Evolutionary conservation across 1,140 invertebrate species (phyloP), one percentile per base, ranked within the genome.

Genomic region (Tetraneura akinire): DNA sequence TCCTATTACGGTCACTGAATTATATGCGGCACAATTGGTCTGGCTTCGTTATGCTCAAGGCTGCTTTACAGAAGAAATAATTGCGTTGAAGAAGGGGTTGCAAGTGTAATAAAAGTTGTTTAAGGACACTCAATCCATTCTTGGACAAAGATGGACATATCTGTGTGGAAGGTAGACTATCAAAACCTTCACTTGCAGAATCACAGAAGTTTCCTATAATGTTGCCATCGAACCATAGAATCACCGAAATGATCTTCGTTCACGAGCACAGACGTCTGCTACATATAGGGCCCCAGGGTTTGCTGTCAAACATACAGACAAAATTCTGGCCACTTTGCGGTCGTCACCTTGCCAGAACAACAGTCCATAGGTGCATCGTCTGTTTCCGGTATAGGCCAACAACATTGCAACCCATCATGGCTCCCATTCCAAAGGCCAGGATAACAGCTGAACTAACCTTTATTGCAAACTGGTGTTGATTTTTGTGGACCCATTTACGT

Each of bases 191-290:
- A 4, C 18, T 80, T 32, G 62, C 32, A 0, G 73, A 49, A 47
- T 51, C 70, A 1, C 45, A 53, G 13, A 29, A 53, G 18, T 42
- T n/a, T 60, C 80, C 80, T 1, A 73, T 81, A 8, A 5, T 80
- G 9, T 9, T 81, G 10, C 62, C 80, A 47, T 8, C 26, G 2
- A n/a, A 49, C 16, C 11, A 21, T 47, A 26, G 4, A 32, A 2
- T 74, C 2, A 73, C 70, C 14, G 9, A 21, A 16, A 0, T 81
- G 0, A 47, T 81, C 0, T 49, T 81, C 11, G 29, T 57, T 16
- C 42, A 81, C 42, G 42, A 45, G 14, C 83, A 84, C 42, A 4
- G 18, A 0, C 53, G 53, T 47, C n/a, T 71, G 53, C 37, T 82
- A 11, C 80, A 81, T 18, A 49, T 76, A 45, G 73, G 73, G 16